Percentiles rank a stretch among this genome's conserved stretches.
Evolutionary conservation across 2,113 vertebrate species (phyloP).

Genomic region (Triplophysa rosa): DNA sequence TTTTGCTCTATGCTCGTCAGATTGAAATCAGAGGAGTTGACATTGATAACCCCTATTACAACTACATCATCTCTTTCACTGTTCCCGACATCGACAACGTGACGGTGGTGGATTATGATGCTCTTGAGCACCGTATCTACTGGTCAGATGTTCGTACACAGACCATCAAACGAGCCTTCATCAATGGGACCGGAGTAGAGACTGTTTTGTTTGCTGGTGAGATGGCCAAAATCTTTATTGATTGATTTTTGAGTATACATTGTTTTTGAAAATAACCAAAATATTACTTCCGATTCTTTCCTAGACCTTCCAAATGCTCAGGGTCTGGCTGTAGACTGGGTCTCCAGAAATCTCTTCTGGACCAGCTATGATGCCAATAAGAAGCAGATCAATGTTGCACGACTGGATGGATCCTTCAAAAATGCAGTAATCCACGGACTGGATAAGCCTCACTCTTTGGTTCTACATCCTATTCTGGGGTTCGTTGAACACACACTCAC

Average conservation of each 20-base stretch:
- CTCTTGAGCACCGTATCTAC: slow-evolving; percentile 91
- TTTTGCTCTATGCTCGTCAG: slow-evolving; percentile 95
- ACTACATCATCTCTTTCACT: slow-evolving; percentile 99
- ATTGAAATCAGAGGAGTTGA: slow-evolving; percentile 97
- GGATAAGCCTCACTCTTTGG: slow-evolving; percentile 93
- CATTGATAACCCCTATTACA: slow-evolving; percentile 95
- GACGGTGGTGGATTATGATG: slow-evolving; percentile 93
- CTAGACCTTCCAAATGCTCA: slow-evolving; percentile 94
- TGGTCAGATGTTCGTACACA: slow-evolving; percentile 97
- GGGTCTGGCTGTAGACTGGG: slow-evolving; percentile 95
- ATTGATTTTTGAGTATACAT: not conserved
- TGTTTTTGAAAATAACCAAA: not conserved
- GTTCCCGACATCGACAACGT: slow-evolving; percentile 97
- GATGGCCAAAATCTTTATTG: not conserved
- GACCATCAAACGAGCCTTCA: slow-evolving; percentile 96
- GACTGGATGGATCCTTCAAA: slow-evolving; percentile 96
- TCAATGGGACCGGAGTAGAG: slow-evolving; percentile 95
- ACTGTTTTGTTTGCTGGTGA: slow-evolving; percentile 80
- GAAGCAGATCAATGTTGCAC: slow-evolving; percentile 96
- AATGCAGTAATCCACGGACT: slow-evolving; percentile 94
- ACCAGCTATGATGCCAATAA: slow-evolving; percentile 96
- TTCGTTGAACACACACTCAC: slow-evolving; percentile 61
- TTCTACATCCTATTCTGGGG: slow-evolving; percentile 90
- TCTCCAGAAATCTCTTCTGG: slow-evolving; percentile 98
- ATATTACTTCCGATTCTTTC: not conserved